These are phyloP conservation scores for Drosophila meridionalis DNA, from an alignment of 2,888 invertebrate genomes.

Conservation along the genomic window DNA sequence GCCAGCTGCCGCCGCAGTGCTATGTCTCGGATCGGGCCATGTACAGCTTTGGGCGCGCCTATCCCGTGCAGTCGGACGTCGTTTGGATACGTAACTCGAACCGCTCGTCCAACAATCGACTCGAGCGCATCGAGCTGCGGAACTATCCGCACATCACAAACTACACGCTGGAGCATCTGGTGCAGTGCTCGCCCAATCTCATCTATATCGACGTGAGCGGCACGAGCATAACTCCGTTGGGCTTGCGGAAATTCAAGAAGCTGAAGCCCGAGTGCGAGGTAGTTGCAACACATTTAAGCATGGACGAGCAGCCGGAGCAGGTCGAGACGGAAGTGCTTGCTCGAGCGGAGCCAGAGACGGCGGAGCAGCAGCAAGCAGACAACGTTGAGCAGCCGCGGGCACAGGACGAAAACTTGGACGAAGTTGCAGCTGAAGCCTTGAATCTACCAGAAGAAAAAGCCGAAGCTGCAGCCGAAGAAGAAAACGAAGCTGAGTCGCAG, in stretches of 20 bases:
- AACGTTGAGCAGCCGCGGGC: slow-evolving; percentile 3
- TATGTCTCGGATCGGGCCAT: slow-evolving; percentile 84
- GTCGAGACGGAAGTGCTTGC: slow-evolving; percentile 14
- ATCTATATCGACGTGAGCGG: slow-evolving; percentile 88
- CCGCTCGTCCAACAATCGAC: slow-evolving; percentile 85
- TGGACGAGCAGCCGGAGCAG: slow-evolving; percentile 17
- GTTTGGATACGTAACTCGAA: slow-evolving; percentile 84
- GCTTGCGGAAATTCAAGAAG: slow-evolving; percentile 87
- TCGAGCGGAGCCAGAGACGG: not conserved
- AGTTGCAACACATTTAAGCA: slow-evolving; percentile 80
- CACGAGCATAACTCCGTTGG: slow-evolving; percentile 88
- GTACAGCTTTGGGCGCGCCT: slow-evolving; percentile 83
- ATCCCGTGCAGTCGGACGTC: slow-evolving; percentile 82
- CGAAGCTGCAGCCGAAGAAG: not conserved
- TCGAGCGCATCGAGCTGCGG: slow-evolving; percentile 86
- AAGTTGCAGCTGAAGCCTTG: not conserved
- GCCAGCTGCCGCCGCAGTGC: slow-evolving; percentile 39
- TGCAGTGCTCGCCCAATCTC: slow-evolving; percentile 87
- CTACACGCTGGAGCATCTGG: slow-evolving; percentile 87
- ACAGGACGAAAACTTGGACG: not conserved
- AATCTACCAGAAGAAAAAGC: not conserved
- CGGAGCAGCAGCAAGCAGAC: slow-evolving; percentile 1
- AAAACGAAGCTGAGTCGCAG: not conserved
- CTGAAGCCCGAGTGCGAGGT: slow-evolving; percentile 87
- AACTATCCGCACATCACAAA: slow-evolving; percentile 89